phyloP scores from a whole-genome alignment of 2,113 vertebrate genomes.

The Marmota monax region DNA sequence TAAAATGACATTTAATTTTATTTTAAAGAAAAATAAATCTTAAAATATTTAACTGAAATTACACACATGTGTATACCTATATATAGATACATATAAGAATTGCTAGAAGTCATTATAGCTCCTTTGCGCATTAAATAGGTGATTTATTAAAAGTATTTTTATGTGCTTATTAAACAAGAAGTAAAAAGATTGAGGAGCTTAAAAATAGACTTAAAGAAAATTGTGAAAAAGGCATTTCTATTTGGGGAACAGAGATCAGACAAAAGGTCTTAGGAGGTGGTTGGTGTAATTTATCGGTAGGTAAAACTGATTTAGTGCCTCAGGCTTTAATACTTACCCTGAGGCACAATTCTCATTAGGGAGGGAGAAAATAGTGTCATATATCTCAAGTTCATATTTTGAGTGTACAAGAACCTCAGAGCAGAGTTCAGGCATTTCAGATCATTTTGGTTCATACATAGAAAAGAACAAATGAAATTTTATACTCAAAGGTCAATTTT shows the following conservation, averaged over 20 bases:
- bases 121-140: background rate
- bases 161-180: background rate
- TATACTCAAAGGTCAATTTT: background rate
- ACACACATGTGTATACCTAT: background rate
- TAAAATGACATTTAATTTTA: background rate
- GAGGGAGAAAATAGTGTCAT: background rate
- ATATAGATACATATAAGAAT: background rate
- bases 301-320: background rate
- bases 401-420: background rate
- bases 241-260: conserved; percentile 30
- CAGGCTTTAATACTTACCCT: background rate
- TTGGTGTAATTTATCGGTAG: background rate
- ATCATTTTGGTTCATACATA: background rate
- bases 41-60: conserved; percentile 18
- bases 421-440: background rate
- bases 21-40: background rate
- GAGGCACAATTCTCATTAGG: background rate
- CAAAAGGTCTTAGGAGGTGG: background rate
- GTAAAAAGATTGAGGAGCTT: background rate
- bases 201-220: conserved; percentile 17
- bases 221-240: background rate
- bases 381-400: background rate
- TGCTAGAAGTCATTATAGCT: background rate
- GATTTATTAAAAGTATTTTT: conserved; percentile 21
- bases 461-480: background rate